Conservation (phyloP, 2,797 vertebrate species). For the Distichodus sexfasciatus region DNA sequence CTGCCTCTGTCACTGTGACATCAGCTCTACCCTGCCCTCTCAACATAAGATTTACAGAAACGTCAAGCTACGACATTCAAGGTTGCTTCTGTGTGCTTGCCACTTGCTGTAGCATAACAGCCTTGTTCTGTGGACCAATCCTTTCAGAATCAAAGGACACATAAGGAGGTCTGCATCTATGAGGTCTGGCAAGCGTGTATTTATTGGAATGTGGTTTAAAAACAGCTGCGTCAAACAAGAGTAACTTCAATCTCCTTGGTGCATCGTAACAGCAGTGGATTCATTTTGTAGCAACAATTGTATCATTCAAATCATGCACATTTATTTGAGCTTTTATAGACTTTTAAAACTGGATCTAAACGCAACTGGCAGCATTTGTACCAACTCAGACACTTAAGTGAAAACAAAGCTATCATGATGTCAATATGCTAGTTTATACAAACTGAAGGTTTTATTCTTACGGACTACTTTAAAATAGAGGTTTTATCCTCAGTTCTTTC, state of each 20-base stretch:
- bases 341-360: no score
- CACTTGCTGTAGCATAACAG: slow-evolving; percentile 19
- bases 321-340: no score
- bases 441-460: slow-evolving; percentile 7
- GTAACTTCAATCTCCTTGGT: slow-evolving; percentile 8
- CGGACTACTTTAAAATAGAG: neutral
- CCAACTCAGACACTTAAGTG: neutral
- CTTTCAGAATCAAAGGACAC: slow-evolving; percentile 26
- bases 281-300: slow-evolving; percentile 27
- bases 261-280: neutral
- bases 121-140: neutral
- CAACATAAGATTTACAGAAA: slow-evolving; percentile 4
- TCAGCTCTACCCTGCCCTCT: slow-evolving; percentile 36
- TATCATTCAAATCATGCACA: slow-evolving; percentile 7
- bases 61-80: neutral
- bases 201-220: neutral
- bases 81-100: slow-evolving; percentile 11
- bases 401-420: slow-evolving; percentile 29
- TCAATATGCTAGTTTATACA: slow-evolving; percentile 23
- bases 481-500: neutral
- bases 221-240: no score
- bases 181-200: neutral
- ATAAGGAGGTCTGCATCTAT: neutral
- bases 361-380: neutral
- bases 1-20: slow-evolving; percentile 58